A percentile compares a stretch with the other conserved stretches of the same genome.
Conservation (phyloP, 2,797 vertebrate genomes). For the Acipenser ruthenus region DNA sequence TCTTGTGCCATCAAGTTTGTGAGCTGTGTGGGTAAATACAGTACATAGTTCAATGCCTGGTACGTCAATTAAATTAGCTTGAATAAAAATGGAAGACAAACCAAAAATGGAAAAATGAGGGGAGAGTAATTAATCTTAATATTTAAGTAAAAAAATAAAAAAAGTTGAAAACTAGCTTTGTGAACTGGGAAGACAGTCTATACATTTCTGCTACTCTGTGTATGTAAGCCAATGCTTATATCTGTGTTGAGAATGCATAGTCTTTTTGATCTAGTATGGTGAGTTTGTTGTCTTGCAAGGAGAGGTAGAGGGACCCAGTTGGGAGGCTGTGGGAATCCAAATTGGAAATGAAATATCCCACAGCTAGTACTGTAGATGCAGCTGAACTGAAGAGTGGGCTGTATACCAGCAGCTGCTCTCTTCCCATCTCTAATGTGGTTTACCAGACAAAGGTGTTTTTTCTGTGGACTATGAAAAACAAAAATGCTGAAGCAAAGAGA, state of each 20-base stretch:
- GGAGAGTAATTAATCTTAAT: conserved; percentile 52
- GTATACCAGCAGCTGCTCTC: not conserved
- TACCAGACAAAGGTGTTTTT: too few relatives aligned
- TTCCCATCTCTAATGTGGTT: conserved; percentile 31
- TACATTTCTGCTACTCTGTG: conserved; percentile 33
- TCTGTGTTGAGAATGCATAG: not conserved
- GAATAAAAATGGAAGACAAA: conserved; percentile 70
- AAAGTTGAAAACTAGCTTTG: conserved; percentile 30
- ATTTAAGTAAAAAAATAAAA: conserved; percentile 37
- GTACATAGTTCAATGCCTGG: conserved; percentile 65
- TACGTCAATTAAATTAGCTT: conserved; percentile 68
- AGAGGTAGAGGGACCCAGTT: conserved; percentile 31
- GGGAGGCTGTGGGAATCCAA: conserved; percentile 21
- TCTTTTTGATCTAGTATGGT: not conserved
- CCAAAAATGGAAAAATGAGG: conserved; percentile 48
- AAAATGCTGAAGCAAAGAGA: too few relatives aligned
- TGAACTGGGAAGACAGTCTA: conserved; percentile 37
- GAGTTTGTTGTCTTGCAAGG: not conserved
- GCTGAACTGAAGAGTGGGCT: too few relatives aligned
- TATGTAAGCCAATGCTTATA: conserved; percentile 7
- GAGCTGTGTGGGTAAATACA: conserved; percentile 60
- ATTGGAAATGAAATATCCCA: not conserved
- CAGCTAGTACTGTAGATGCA: too few relatives aligned
- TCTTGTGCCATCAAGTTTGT: conserved; percentile 75
- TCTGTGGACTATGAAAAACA: too few relatives aligned